Evolutionary conservation across 2,113 vertebrate genomes (phyloP).

Genomic region (Macroglossus sobrinus): DNA sequence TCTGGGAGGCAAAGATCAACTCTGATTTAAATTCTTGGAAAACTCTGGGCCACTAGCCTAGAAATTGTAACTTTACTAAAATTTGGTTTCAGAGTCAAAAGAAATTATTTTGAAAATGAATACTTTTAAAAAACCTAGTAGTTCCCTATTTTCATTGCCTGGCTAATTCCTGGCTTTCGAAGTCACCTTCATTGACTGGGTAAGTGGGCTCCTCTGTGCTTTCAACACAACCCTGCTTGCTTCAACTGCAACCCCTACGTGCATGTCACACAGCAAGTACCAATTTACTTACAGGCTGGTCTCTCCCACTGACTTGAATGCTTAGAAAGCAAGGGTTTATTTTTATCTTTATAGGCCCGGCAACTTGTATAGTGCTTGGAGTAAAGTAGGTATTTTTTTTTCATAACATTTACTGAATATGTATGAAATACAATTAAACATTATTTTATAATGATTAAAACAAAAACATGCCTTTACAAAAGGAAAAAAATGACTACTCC

Average conservation of each 20-base stretch:
- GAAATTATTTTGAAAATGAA: neutral
- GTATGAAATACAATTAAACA: neutral
- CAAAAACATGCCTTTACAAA: neutral
- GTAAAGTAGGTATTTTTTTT: neutral
- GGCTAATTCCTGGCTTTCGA: neutral
- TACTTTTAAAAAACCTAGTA: neutral
- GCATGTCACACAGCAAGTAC: accelerated
- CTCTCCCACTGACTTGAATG: neutral
- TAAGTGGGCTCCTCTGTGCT: neutral
- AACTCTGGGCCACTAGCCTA: neutral
- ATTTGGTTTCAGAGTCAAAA: neutral
- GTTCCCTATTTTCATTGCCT: neutral
- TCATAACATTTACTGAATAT: neutral
- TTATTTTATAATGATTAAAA: neutral
- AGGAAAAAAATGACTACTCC: neutral
- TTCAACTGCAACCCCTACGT: accelerated
- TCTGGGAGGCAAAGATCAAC: neutral
- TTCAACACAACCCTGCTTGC: accelerated
- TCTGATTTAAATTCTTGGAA: neutral
- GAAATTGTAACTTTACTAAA: neutral
- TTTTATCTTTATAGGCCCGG: too few species aligned
- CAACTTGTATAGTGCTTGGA: neutral
- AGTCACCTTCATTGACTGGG: neutral
- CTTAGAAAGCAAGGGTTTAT: neutral
- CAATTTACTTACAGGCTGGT: too few species aligned